These are phyloP conservation scores for Octodon degus DNA, from an alignment of 2,113 vertebrate genomes.

Conservation along the genomic window DNA sequence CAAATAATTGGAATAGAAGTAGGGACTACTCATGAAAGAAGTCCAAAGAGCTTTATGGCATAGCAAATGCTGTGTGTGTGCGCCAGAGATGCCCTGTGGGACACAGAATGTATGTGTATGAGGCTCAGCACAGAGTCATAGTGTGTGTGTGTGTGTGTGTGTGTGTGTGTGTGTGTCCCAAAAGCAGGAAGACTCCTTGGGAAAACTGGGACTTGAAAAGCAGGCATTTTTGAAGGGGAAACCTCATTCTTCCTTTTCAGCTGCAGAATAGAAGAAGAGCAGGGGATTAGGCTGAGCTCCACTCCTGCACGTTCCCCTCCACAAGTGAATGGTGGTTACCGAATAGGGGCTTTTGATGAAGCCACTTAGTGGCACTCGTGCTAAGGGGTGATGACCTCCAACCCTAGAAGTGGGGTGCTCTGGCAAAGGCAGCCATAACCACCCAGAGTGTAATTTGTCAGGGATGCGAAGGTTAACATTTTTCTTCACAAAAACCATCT, in stretches of 20 bases:
- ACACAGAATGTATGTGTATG: neutral
- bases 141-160: neutral
- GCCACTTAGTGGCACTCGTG: conserved; percentile 72
- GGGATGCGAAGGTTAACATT: conserved; percentile 82
- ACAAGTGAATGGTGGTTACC: conserved; percentile 44
- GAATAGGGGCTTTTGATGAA: conserved; percentile 58
- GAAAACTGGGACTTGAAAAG: neutral
- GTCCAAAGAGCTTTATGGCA: neutral
- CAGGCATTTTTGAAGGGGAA: neutral
- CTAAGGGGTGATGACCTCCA: conserved; percentile 71
- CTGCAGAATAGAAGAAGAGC: conserved; percentile 12
- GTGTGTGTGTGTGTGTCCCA: neutral
- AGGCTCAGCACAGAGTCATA: neutral
- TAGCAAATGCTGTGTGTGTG: neutral
- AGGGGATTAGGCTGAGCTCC: neutral
- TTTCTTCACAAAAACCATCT: conserved; percentile 82
- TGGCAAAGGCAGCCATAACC: conserved; percentile 69
- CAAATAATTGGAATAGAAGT: neutral
- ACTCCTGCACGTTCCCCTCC: neutral
- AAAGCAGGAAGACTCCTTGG: neutral
- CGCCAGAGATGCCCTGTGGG: neutral
- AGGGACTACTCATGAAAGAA: neutral
- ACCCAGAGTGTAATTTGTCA: conserved; percentile 81
- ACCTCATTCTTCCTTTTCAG: neutral
- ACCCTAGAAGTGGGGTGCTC: conserved; percentile 61